Evolutionary conservation across 1,140 invertebrate species (phyloP), one percentile per base, ranked within the genome.

Genomic region (Kradibia gibbosae): DNA sequence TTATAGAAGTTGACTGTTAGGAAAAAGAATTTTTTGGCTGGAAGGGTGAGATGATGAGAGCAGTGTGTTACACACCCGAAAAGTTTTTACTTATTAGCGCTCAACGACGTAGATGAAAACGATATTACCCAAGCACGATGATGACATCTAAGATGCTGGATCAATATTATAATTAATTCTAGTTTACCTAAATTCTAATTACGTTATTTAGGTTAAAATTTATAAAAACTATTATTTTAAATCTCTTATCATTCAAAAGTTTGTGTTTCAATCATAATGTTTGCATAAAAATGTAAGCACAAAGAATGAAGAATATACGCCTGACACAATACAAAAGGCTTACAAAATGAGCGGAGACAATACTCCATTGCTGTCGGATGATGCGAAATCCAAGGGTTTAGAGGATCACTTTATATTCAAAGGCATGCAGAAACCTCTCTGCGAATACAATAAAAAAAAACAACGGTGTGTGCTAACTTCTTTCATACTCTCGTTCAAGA

Each of bases 371-470:
- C 62, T 39, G 62, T 39, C 13, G 34, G 34, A 20, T 39, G 15
- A 39, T 22, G 62, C 39, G 39, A 67, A 67, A 67, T 67, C 34
- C 34, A 3, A 67, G 62, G 62, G 20, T 39, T 67, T 42, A 25
- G 60, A 25, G 42, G 50, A 83, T 83, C 85, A 87, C 88, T 88
- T 88, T 88, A 86, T 88, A 88, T 88, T 88, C 88, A 88, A 88
- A 88, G 86, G 71, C 84, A 86, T 83, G 81, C 82, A 85, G 86
- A 86, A 86, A 88, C 86, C 50, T 85, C 86, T 85, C 81, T 81
- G 85, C 87, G 86, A 86, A 87, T 88, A 87, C 88, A 88, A 88
- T 88, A 86, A 87, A 86, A 87, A 88, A 88, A 88, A 87, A 88
- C 88, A 88, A 88, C 42, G 28, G 34, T 17, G 36, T 45, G 20